A percentile compares a stretch with the other conserved stretches of the same genome.
phyloP scores from a whole-genome alignment of 2,113 vertebrate species.

The Genyomyrus donnyi region DNA sequence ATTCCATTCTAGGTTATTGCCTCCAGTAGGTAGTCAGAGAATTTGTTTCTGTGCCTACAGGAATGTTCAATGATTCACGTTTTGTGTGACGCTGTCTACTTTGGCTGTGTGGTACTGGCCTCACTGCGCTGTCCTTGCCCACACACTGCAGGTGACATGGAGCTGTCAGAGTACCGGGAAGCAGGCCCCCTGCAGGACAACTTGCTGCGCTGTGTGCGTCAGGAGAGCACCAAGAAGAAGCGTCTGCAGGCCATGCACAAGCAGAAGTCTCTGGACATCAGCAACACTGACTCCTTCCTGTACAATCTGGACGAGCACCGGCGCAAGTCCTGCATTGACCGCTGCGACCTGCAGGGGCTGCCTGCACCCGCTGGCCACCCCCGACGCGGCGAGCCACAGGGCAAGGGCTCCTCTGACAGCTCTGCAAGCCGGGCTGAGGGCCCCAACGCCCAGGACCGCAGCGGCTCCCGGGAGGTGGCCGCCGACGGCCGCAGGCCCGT shows the following conservation, averaged over 20 bases:
- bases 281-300: slow-evolving; percentile 92
- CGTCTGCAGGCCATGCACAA: slow-evolving; percentile 89
- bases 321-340: slow-evolving; percentile 94
- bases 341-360: slow-evolving; percentile 75
- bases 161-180: slow-evolving; percentile 93
- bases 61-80: background rate
- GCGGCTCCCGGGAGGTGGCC: slow-evolving; percentile 53
- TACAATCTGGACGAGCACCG: slow-evolving; percentile 91
- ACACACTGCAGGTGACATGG: slow-evolving; percentile 84
- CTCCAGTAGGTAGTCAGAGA: background rate
- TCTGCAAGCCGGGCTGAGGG: slow-evolving; percentile 61
- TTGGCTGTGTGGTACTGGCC: background rate
- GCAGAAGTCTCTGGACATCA: slow-evolving; percentile 97
- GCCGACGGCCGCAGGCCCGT: slow-evolving; percentile 72
- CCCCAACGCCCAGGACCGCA: slow-evolving; percentile 53
- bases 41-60: background rate
- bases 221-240: slow-evolving; percentile 91
- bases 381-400: slow-evolving; percentile 58
- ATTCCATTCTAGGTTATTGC: background rate
- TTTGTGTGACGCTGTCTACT: background rate
- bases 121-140: background rate
- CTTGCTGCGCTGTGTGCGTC: slow-evolving; percentile 84
- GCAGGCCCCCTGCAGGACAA: slow-evolving; percentile 87
- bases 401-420: slow-evolving; percentile 68
- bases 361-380: slow-evolving; percentile 46